phyloP scores from a whole-genome alignment of 2,797 vertebrate species.

The Somateria mollissima region DNA sequence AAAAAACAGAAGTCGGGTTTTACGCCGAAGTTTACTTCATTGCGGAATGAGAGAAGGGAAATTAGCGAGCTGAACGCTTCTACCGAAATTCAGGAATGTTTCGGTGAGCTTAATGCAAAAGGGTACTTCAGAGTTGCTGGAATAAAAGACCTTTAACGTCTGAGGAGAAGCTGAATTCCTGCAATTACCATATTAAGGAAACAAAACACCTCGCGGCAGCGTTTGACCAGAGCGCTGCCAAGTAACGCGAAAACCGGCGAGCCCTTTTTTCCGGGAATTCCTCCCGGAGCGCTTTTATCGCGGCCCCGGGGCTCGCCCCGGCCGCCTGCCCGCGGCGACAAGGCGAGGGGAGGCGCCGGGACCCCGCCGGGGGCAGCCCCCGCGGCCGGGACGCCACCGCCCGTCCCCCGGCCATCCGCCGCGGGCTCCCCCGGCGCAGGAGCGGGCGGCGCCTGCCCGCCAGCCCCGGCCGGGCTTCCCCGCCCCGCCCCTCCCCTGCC shows the following conservation, averaged over 20 bases:
- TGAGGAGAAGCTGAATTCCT: neutral
- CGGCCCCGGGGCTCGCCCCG: neutral
- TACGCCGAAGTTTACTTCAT: conserved; percentile 6
- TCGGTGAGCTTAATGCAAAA: neutral
- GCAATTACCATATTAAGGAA: neutral
- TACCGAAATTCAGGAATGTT: neutral
- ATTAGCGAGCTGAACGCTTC: conserved; percentile 9
- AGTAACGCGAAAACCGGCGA: conserved; percentile 24
- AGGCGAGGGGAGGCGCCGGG: neutral
- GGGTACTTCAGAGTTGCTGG: neutral
- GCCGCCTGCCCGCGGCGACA: conserved; percentile 24
- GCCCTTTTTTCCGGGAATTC: conserved; percentile 35
- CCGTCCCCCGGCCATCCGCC: too few species aligned
- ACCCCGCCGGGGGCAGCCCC: too few species aligned
- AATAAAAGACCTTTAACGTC: neutral
- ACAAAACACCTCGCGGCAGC: neutral
- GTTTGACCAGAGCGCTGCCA: neutral
- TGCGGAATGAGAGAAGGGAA: conserved; percentile 4
- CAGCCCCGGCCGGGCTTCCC: too few species aligned
- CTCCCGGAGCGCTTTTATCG: conserved; percentile 6
- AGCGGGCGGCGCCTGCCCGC: too few species aligned
- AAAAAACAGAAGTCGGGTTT: neutral
- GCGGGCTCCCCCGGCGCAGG: neutral
- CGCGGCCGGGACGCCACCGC: neutral
- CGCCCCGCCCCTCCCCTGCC: too few species aligned